These are phyloP conservation scores for Myxocyprinus asiaticus DNA, from an alignment of 2,113 vertebrate species.

Conservation along the genomic window DNA sequence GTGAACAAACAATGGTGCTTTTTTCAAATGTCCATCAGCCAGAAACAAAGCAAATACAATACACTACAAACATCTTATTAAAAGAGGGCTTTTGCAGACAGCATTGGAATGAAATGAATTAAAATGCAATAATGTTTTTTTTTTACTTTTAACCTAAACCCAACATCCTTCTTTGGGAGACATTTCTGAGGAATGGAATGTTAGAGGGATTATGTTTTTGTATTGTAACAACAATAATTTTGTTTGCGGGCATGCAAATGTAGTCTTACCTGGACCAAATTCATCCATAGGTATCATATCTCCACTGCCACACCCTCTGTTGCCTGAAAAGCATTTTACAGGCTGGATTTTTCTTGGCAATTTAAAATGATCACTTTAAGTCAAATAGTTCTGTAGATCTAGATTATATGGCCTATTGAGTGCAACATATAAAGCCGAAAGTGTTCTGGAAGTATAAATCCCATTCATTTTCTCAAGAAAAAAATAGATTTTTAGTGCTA, in stretches of 20 bases:
- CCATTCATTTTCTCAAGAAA: too few species aligned
- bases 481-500: too few species aligned
- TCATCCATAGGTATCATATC: constrained; percentile 91
- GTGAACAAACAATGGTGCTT: neutral
- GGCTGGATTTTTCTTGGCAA: constrained; percentile 56
- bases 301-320: constrained; percentile 83
- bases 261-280: constrained; percentile 85
- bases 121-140: neutral
- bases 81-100: constrained; percentile 65
- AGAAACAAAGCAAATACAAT: neutral
- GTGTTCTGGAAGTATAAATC: too few species aligned
- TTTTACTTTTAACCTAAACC: neutral
- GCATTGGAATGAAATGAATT: constrained; percentile 52
- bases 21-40: neutral
- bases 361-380: neutral
- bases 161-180: neutral
- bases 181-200: too few species aligned
- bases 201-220: too few species aligned
- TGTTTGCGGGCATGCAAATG: constrained; percentile 54
- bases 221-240: neutral
- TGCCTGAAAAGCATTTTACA: constrained; percentile 78
- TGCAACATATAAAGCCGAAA: too few species aligned
- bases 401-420: too few species aligned
- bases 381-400: too few species aligned
- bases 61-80: constrained; percentile 61